Base-by-base conservation (phyloP, 2,888 invertebrate species). In the Nymphalis urticae region DNA sequence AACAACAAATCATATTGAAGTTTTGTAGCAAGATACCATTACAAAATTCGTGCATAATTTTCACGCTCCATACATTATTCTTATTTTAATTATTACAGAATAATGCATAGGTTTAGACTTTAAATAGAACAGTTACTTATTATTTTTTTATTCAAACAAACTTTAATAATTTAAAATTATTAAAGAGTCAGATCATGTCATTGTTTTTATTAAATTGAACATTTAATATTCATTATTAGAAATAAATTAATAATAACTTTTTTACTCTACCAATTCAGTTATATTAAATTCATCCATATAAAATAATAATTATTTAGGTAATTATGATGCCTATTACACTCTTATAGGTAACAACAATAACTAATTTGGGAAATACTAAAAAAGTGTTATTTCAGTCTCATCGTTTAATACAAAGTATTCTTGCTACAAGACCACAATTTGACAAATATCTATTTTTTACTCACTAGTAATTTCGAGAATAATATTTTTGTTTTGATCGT, bases 361-460 rank as follows among this genome's bases (percentile, higher is more conserved):
- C 8, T n/a, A 5, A 48, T n/a, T 21, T 19, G 21, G 21, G 10
- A 21, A 51, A 51, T 21, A 51, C 19, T 51, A 51, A 51, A 32
- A 51, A 17, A 32, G 54, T 32, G 27, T 21, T 16, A 16, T 1
- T 66, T 81, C 81, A 82, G 79, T 83, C 81, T 82, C 79, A 72
- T 70, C 73, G 62, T 72, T 75, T 76, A 80, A 80, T 77, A 83
- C 74, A 75, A 68, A 73, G 69, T 75, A 73, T 70, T 64, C 80
- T 83, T 80, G 82, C 82, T 82, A 82, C 80, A 79, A 81, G 58
- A 82, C 80, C 76, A 80, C 80, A 82, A 80, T 75, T 75, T 65
- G 70, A 76, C 61, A 63, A 69, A 73, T 70, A 78, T 75, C 80
- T 79, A 66, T 72, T 66, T 72, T 83, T 84, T 80, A 86, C 75